Conservation (phyloP, 2,113 vertebrate species). For the Athene noctua region DNA sequence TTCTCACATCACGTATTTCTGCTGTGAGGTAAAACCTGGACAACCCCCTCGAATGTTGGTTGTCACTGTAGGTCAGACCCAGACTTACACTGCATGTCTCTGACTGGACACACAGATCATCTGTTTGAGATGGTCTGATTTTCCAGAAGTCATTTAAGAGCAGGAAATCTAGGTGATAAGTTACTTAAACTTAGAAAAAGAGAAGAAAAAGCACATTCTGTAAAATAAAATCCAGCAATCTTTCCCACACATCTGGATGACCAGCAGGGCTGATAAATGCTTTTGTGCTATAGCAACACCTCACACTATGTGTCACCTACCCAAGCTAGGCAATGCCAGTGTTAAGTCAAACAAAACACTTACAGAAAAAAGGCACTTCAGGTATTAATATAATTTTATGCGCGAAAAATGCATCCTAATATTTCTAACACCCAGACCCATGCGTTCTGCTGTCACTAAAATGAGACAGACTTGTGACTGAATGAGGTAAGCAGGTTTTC, state of each 20-base stretch:
- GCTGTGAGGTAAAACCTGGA: neutral
- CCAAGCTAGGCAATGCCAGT: neutral
- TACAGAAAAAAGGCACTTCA: neutral
- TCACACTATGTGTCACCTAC: neutral
- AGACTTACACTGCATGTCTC: neutral
- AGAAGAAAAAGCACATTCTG: neutral
- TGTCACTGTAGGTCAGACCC: neutral
- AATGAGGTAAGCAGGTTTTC: neutral
- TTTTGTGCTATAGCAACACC: neutral
- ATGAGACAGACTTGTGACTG: neutral
- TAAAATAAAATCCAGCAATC: neutral
- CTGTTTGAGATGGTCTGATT: neutral
- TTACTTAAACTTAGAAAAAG: neutral
- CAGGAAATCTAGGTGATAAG: neutral
- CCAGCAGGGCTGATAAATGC: neutral
- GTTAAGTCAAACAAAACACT: neutral
- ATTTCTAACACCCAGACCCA: neutral
- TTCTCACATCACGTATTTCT: neutral
- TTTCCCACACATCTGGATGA: neutral
- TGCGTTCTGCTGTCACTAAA: neutral
- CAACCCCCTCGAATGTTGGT: neutral
- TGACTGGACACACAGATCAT: too few relatives aligned
- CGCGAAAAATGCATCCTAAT: neutral
- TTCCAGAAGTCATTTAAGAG: neutral
- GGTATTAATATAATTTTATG: neutral